Evolutionary conservation across 2,888 invertebrate species (phyloP).

Genomic region (Tenodera sinensis): DNA sequence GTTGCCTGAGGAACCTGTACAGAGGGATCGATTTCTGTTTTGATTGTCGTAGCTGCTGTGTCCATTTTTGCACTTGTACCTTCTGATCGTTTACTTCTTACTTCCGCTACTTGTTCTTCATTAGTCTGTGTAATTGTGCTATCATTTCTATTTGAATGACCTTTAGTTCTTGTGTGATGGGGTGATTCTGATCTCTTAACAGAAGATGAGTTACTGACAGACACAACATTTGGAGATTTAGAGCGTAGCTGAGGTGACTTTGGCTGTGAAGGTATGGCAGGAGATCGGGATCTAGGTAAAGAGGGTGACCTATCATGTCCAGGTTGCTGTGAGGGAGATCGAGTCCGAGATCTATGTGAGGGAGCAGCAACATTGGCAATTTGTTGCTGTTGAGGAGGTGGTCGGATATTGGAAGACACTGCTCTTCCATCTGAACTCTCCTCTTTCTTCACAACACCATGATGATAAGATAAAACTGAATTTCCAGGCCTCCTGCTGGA

Average conservation of each 20-base stretch:
- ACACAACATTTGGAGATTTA: neutral
- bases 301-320: neutral
- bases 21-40: neutral
- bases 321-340: slow-evolving; percentile 4
- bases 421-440: neutral
- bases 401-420: neutral
- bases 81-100: neutral
- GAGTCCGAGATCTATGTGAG: neutral
- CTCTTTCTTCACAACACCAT: neutral
- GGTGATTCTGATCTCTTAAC: slow-evolving; percentile 2
- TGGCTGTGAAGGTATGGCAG: neutral
- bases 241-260: neutral
- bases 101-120: neutral
- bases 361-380: neutral
- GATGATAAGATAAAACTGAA: neutral
- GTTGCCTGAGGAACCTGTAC: neutral
- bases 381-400: neutral
- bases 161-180: neutral
- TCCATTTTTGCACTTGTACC: neutral
- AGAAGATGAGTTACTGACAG: neutral
- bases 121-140: neutral
- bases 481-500: neutral
- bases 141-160: neutral
- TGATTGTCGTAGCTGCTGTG: neutral
- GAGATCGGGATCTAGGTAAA: neutral